Base-by-base conservation (phyloP, 2,888 invertebrate genomes). In the Coronaproctus castanopsis region DNA sequence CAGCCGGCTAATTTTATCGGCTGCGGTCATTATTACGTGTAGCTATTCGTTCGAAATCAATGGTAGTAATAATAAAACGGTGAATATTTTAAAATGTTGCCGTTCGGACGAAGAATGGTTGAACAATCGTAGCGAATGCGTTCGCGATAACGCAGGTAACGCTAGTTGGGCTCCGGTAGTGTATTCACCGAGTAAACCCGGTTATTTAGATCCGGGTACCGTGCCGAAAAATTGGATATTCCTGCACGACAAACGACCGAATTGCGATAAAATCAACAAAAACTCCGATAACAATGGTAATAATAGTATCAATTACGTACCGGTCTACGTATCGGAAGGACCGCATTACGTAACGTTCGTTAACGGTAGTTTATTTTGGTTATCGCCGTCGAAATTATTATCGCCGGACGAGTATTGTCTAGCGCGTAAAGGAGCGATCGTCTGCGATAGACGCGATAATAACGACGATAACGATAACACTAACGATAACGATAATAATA, bases 391-490 rank as follows among this genome's bases (percentile, higher is more conserved):
- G 0, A 65, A 68, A 1, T 65, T 71, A 0, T 70, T 82, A 61
- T 72, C 78, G 3, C 78, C 81, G 0, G 70, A 70, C 1, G 75
- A 78, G 51, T 87, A 79, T 70, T 88, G 88, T 70, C 77, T 81
- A 52, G 87, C 87, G 69, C 73, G 77, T 49, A 75, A 75, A 20
- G 79, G 77, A 2, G 79, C 81, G 8, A 72, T 86, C 2, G 78
- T 81, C 2, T 87, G 86, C 69, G 67, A 71, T 19, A 61, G 53
- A 19, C 61, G 61, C 3, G 68, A 72, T 48, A 68, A 71, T 55
- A 66, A 67, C 20, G 57, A 59, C 19, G 61, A 62, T 60, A 57
- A 60, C 48, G 58, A 57, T 21, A 51, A 55, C 14, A 52, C 66
- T 19, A 64, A 65, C 21, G 67, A 68, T 24, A 66, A 70, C n/a